Evolutionary conservation across 2,888 invertebrate species (phyloP), one percentile per base, ranked within the genome.

Genomic region (Dasypogon diadema): DNA sequence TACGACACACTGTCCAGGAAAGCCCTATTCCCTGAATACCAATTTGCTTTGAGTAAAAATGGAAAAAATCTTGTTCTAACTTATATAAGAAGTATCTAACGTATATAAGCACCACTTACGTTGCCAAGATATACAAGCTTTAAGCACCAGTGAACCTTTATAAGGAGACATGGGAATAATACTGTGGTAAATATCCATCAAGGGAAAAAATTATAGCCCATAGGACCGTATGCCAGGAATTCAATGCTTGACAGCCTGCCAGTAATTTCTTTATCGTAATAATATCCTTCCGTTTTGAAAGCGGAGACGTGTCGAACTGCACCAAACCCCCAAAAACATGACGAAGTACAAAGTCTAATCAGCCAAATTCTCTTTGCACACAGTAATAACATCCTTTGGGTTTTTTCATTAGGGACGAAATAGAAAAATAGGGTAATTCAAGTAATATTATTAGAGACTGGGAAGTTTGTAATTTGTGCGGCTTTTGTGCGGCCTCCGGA

Each of bases 211-310:
- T 42, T 8, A 42, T 42, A 42, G 42, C 12, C 42, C n/a, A 30
- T 6, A 42, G n/a, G n/a, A 42, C 3, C 8, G 2, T 42, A 2
- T 2, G 2, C 4, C 21, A 21, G 21, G 21, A 51, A 21, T 51
- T 16, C 16, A 51, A 51, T 51, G 18, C 51, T 16, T 51, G 51
- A 51, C 51, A 51, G 51, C 51, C 51, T 51, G 51, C 51, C 51
- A 51, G 18, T 51, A 51, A 51, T 51, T 51, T 51, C 51, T 51
- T 51, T 51, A 51, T 8, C 51, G 21, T 51, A 51, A 51, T 51
- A 18, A 51, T 51, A 51, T 51, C 51, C 51, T 51, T 51, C 51
- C 51, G 51, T 51, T 51, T 8, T 18, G 51, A 21, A 51, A 51
- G n/a, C 5, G 10, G 12, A 51, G 51, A 51, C 51, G 51, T 51